Percentiles rank a stretch among this genome's conserved stretches.
Conservation (phyloP, 2,888 invertebrate genomes). For the Acleris emargana region DNA sequence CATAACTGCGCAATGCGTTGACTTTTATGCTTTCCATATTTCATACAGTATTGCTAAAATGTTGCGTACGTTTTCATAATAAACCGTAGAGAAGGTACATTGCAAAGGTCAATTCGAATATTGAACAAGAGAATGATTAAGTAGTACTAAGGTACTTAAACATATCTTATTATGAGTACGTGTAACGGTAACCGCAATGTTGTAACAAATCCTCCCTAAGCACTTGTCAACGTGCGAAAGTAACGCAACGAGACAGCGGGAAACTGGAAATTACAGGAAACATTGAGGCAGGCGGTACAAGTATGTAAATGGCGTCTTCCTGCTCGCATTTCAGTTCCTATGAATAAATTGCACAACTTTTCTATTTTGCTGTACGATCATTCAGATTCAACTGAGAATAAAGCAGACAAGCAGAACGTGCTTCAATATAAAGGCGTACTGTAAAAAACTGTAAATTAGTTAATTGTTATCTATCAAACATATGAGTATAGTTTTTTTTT, state of each 20-base stretch:
- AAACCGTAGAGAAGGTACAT: neutral
- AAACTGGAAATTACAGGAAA: conserved; percentile 60
- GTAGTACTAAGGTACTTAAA: no score
- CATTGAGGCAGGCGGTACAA: conserved; percentile 41
- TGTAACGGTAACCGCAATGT: no score
- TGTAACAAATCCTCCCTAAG: neutral
- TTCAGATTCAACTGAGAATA: neutral
- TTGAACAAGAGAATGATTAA: neutral
- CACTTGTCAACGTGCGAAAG: conserved; percentile 51
- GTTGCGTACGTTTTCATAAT: neutral
- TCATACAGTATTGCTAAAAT: conserved; percentile 8
- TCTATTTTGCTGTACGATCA: conserved; percentile 1
- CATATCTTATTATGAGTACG: no score
- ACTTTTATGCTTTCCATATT: conserved; percentile 1
- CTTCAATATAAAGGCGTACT: neutral
- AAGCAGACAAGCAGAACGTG: neutral
- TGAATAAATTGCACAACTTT: conserved; percentile 12
- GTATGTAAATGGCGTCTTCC: conserved; percentile 41
- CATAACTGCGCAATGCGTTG: conserved; percentile 20
- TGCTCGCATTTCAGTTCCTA: conserved; percentile 38
- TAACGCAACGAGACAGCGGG: conserved; percentile 54
- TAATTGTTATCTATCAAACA: no score
- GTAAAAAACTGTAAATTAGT: no score
- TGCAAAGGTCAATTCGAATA: no score
- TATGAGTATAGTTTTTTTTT: no score